Conservation (phyloP, 2,888 invertebrate species). For the Theristus sp. region DNA sequence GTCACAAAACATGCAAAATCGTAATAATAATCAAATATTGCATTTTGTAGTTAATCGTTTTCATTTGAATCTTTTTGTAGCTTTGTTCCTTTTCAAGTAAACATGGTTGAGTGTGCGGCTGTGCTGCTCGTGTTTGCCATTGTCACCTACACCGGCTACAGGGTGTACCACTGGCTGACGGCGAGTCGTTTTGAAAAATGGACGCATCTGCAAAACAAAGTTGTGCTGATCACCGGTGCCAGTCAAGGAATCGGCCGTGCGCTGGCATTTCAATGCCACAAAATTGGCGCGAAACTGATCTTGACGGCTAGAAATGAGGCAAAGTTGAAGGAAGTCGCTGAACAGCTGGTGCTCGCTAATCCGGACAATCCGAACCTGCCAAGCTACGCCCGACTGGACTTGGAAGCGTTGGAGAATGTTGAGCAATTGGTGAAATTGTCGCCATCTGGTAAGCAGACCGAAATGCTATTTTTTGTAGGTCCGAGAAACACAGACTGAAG, state of each 20-base stretch:
- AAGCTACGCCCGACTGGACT: not conserved
- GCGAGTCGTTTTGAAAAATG: not conserved
- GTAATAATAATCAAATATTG: too few species aligned
- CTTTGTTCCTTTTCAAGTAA: too few species aligned
- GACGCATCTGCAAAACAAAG: not conserved
- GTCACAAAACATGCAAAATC: too few species aligned
- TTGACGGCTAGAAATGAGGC: slow-evolving; percentile 2
- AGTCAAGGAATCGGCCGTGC: slow-evolving; percentile 2
- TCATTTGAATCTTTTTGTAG: too few species aligned
- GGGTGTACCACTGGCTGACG: too few species aligned
- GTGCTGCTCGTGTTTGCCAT: too few species aligned
- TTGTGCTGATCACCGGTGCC: slow-evolving; percentile 3
- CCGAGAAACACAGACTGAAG: too few species aligned
- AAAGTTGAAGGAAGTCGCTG: not conserved
- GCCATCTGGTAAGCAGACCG: not conserved
- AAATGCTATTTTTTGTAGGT: too few species aligned
- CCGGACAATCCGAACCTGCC: not conserved
- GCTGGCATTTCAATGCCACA: not conserved
- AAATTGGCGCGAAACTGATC: not conserved
- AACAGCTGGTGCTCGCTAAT: not conserved
- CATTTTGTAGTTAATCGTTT: too few species aligned
- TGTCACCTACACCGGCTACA: too few species aligned
- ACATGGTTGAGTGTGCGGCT: too few species aligned
- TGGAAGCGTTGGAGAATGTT: not conserved
- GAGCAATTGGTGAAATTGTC: not conserved